These are phyloP conservation scores for Lophotriccus pileatus DNA, from an alignment of 2,797 vertebrate genomes.

Conservation along the genomic window DNA sequence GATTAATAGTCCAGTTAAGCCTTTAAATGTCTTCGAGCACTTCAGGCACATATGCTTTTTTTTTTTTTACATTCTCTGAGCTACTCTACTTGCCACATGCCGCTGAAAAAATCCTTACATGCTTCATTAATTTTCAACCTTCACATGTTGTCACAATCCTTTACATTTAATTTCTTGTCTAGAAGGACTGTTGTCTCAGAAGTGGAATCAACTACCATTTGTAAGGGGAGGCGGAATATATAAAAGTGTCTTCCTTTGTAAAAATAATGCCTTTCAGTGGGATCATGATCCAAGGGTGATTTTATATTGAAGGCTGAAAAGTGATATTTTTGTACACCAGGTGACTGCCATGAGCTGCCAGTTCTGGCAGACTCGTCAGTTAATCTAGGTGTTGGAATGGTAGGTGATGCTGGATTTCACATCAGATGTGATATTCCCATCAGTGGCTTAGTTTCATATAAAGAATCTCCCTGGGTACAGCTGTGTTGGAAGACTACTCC, in stretches of 20 bases:
- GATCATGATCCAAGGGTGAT: not conserved
- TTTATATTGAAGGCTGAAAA: not conserved
- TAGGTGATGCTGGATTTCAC: not conserved
- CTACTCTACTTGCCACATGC: not conserved
- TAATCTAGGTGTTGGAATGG: not conserved
- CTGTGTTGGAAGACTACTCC: not conserved
- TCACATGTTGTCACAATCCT: not conserved
- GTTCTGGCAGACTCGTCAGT: not conserved
- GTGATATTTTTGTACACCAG: not conserved
- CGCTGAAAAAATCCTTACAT: constrained; percentile 20
- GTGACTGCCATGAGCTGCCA: not conserved
- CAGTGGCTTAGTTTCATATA: not conserved
- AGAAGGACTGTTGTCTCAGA: not conserved
- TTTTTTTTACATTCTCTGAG: not conserved
- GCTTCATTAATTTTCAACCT: constrained; percentile 1
- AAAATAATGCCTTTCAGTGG: not conserved
- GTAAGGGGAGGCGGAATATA: not conserved
- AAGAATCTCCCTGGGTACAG: not conserved
- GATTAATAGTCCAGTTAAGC: constrained; percentile 2
- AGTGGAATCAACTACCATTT: not conserved
- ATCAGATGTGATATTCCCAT: not conserved
- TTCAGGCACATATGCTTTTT: not conserved
- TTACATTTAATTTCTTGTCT: not conserved
- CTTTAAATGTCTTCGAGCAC: not conserved
- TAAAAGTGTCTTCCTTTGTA: not conserved